Evolutionary conservation across 2,113 vertebrate species (phyloP).

Genomic region (Elachura formosa): DNA sequence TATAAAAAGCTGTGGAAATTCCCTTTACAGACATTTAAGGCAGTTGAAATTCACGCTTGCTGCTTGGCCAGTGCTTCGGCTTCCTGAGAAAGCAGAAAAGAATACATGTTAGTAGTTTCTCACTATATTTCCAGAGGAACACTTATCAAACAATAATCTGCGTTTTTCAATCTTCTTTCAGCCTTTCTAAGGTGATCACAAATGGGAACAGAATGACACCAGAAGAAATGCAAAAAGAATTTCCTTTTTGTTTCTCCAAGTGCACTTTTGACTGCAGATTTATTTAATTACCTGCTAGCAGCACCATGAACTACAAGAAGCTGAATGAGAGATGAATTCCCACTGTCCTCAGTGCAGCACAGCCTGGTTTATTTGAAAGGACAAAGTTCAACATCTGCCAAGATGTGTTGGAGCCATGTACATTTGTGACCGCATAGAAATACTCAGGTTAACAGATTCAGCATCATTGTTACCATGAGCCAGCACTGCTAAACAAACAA

Average conservation of each 20-base stretch:
- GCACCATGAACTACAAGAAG: neutral
- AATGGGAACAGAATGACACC: neutral
- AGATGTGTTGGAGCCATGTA: neutral
- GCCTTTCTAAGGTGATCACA: neutral
- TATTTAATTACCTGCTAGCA: neutral
- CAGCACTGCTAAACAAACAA: neutral
- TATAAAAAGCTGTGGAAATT: conserved; percentile 70
- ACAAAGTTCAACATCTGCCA: neutral
- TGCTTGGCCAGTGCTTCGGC: conserved; percentile 76
- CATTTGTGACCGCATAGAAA: neutral
- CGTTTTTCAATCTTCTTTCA: neutral
- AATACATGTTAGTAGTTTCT: neutral
- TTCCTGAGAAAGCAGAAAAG: conserved; percentile 70
- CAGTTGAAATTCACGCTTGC: conserved; percentile 64
- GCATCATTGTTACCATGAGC: neutral
- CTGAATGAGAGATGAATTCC: neutral
- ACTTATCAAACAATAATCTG: neutral
- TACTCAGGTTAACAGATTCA: neutral
- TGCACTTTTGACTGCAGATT: neutral
- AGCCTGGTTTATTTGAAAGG: neutral
- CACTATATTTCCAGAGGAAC: neutral
- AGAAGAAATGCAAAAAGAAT: neutral
- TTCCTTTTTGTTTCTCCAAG: neutral
- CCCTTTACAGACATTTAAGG: conserved; percentile 62
- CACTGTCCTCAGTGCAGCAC: neutral